These are phyloP conservation scores for Cotesia glomerata DNA, from an alignment of 1,140 invertebrate species.

Conservation along the genomic window DNA sequence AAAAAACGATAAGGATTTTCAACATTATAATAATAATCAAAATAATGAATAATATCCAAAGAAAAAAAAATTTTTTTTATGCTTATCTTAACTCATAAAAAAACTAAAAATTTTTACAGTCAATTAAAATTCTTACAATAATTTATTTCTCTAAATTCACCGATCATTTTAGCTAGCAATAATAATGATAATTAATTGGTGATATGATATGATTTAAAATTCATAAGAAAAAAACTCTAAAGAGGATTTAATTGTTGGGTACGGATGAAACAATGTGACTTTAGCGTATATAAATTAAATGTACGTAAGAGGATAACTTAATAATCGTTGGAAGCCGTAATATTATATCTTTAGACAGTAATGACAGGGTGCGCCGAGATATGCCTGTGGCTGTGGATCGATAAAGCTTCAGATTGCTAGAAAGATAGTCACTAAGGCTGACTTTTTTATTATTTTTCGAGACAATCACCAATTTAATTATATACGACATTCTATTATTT, in stretches of 20 bases:
- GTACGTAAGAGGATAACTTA: constrained; percentile 47
- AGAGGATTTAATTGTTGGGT: neutral
- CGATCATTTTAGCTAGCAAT: no score
- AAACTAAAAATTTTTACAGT: no score
- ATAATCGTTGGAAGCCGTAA: constrained; percentile 49
- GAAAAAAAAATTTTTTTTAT: no score
- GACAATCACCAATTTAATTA: neutral
- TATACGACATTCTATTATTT: no score
- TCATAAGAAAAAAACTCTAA: neutral
- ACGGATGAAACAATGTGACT: constrained; percentile 6
- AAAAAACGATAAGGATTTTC: no score
- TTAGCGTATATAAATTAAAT: constrained; percentile 20
- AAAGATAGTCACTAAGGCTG: constrained; percentile 35
- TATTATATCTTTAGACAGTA: constrained; percentile 55
- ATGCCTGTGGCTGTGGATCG: constrained; percentile 44
- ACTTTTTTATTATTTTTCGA: constrained; percentile 29
- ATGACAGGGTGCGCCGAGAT: constrained; percentile 44
- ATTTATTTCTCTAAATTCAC: no score
- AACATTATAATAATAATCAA: no score
- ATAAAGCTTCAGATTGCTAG: constrained; percentile 35
- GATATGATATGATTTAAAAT: neutral
- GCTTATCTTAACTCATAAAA: no score
- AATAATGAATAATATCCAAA: no score
- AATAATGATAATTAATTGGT: neutral
- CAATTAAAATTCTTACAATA: no score